A percentile compares a stretch with the other conserved stretches of the same genome.
These are phyloP conservation scores for Sympetrum striolatum DNA, from an alignment of 2,888 invertebrate genomes.

Conservation along the genomic window DNA sequence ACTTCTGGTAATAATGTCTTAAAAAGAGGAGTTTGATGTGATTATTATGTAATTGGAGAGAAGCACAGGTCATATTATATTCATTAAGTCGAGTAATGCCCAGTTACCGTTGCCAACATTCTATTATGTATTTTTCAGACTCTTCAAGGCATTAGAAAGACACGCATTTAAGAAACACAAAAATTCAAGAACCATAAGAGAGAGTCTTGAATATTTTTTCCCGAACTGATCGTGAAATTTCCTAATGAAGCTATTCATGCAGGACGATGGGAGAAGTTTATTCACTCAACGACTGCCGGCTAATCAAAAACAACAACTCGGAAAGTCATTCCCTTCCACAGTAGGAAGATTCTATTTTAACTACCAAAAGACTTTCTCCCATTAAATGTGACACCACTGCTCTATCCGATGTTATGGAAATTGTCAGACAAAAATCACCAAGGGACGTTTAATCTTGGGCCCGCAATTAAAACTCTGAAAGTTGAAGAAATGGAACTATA, in stretches of 20 bases:
- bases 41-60: neutral
- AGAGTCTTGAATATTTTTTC: neutral
- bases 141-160: neutral
- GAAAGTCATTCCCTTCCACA: neutral
- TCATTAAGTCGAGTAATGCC: neutral
- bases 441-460: no score
- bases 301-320: neutral
- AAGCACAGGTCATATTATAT: neutral
- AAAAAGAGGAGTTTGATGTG: neutral
- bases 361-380: neutral
- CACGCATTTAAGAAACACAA: neutral
- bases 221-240: neutral
- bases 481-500: no score
- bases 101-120: neutral
- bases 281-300: neutral
- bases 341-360: neutral
- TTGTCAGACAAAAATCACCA: no score
- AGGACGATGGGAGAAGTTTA: no score
- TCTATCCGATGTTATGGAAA: neutral
- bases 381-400: neutral
- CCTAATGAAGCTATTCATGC: neutral
- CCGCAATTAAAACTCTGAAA: no score
- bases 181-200: neutral
- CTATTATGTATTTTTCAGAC: neutral
- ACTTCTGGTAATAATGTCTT: neutral